These are phyloP conservation scores for Ptychoptera albimana DNA, from an alignment of 2,888 invertebrate species.

Conservation along the genomic window DNA sequence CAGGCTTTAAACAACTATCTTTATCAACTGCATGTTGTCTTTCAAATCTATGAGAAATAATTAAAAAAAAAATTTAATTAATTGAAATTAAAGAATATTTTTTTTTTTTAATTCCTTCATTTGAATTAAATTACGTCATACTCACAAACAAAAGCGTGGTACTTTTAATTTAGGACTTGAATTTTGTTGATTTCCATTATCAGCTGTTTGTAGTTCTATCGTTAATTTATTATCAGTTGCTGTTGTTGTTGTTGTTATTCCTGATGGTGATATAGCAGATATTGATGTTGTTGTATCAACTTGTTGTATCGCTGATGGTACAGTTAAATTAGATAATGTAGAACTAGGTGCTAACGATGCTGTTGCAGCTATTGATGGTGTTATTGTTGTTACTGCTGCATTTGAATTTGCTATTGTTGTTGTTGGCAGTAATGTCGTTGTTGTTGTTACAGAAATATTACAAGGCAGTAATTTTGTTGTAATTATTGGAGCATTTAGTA, in stretches of 20 bases:
- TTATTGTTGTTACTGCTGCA: constrained; percentile 8
- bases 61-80: constrained; percentile 8
- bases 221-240: too few relatives aligned
- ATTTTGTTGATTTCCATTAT: background rate
- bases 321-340: too few relatives aligned
- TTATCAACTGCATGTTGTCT: constrained; percentile 61
- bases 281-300: constrained; percentile 9
- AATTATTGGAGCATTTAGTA: background rate
- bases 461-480: constrained; percentile 12
- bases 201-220: constrained; percentile 4
- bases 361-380: constrained; percentile 9
- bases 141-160: constrained; percentile 33
- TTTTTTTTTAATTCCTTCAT: constrained; percentile 4
- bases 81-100: constrained; percentile 4
- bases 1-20: constrained; percentile 54
- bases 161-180: constrained; percentile 28
- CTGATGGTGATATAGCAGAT: constrained; percentile 10
- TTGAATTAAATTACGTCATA: constrained; percentile 22
- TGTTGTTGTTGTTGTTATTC: constrained; percentile 7
- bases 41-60: constrained; percentile 24
- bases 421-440: constrained; percentile 11
- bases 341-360: constrained; percentile 4
- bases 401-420: constrained; percentile 10
- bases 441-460: constrained; percentile 13
- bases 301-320: constrained; percentile 8